These are phyloP conservation scores for Ernsta delagoae DNA, from an alignment of 2,888 invertebrate species.

Conservation along the genomic window DNA sequence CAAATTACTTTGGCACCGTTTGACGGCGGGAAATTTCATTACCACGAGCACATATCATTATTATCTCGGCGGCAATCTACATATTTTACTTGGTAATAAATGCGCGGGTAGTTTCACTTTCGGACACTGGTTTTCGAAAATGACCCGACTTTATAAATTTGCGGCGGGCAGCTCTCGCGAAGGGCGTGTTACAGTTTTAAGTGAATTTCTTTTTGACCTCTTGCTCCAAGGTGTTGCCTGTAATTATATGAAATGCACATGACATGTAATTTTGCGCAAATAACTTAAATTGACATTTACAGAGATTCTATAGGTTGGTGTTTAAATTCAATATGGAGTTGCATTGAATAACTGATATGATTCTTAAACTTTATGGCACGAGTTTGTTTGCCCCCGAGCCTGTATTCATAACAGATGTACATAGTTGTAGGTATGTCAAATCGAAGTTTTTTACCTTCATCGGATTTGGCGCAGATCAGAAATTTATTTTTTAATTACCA, in stretches of 20 bases:
- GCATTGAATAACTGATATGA: constrained; percentile 39
- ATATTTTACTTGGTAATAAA: constrained; percentile 84
- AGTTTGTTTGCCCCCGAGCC: constrained; percentile 1
- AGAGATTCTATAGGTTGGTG: constrained; percentile 47
- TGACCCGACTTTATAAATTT: constrained; percentile 80
- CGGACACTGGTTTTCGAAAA: constrained; percentile 83
- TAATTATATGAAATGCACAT: constrained; percentile 69
- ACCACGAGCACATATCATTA: constrained; percentile 85
- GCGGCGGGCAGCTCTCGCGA: constrained; percentile 65
- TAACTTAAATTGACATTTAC: constrained; percentile 76
- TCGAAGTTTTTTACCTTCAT: constrained; percentile 29
- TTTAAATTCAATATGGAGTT: constrained; percentile 40
- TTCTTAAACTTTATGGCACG: constrained; percentile 34
- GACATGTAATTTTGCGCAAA: constrained; percentile 76
- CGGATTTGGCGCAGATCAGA: constrained; percentile 6
- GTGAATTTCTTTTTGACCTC: constrained; percentile 85
- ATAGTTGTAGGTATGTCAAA: constrained; percentile 8
- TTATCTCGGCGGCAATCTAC: constrained; percentile 83
- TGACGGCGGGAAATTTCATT: constrained; percentile 85
- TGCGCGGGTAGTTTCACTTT: constrained; percentile 84
- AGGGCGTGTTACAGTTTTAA: constrained; percentile 84
- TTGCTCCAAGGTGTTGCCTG: constrained; percentile 77
- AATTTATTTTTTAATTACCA: constrained; percentile 27
- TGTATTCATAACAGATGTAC: constrained; percentile 10
- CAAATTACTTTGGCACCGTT: constrained; percentile 85